Conservation (phyloP, 2,113 vertebrate species). For the Grammomys dolichurus region DNA sequence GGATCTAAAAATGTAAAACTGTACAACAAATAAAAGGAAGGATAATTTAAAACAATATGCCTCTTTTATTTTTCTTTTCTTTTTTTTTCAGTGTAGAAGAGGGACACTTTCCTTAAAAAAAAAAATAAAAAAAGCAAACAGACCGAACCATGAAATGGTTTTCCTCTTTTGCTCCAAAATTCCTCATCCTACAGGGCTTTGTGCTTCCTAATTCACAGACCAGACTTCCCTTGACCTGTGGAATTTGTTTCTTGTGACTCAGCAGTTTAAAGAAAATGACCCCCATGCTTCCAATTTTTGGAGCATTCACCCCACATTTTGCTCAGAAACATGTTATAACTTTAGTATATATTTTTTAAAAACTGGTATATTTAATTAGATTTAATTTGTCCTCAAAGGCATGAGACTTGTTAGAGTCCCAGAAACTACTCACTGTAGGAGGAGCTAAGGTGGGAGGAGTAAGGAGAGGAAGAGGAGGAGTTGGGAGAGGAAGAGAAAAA, state of each 20-base stretch:
- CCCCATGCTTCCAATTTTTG: not conserved
- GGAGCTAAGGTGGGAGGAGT: too few species aligned
- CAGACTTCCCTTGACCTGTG: not conserved
- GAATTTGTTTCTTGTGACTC: not conserved
- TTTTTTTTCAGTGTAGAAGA: slow-evolving; percentile 29
- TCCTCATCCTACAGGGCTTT: not conserved
- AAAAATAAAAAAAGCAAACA: not conserved
- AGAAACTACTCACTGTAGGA: not conserved
- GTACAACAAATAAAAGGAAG: slow-evolving; percentile 12
- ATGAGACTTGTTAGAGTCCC: slow-evolving; percentile 10
- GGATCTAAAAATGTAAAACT: not conserved
- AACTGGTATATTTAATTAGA: slow-evolving; percentile 20
- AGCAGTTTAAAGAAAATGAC: slow-evolving; percentile 34
- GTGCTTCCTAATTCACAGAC: not conserved
- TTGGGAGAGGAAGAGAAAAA: too few species aligned
- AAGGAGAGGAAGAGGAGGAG: too few species aligned
- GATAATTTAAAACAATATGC: not conserved
- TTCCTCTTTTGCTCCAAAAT: not conserved
- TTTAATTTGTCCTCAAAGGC: slow-evolving; percentile 40
- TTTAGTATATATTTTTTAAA: slow-evolving; percentile 34
- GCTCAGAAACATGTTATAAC: slow-evolving; percentile 25
- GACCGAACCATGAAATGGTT: not conserved
- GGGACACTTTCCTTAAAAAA: not conserved
- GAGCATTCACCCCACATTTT: not conserved
- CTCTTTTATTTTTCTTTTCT: slow-evolving; percentile 44